Percentiles rank a stretch among this genome's conserved stretches.
These are phyloP conservation scores for Sebastes umbrosus DNA, from an alignment of 2,797 vertebrate species.

Conservation along the genomic window DNA sequence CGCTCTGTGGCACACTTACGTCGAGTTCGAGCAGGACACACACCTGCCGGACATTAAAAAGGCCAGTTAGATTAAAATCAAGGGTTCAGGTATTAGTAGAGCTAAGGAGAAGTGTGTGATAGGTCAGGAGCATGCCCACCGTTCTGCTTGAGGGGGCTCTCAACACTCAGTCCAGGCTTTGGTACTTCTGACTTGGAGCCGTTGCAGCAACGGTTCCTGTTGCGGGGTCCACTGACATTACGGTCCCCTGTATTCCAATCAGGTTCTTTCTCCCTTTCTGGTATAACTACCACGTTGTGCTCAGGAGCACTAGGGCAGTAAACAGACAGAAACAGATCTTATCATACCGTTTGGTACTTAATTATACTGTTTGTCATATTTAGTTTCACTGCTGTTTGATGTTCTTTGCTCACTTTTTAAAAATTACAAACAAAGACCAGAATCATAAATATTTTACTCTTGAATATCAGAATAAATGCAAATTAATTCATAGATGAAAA, in stretches of 20 bases:
- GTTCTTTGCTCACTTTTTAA: background rate
- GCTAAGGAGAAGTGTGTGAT: background rate
- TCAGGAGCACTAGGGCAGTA: constrained; percentile 81
- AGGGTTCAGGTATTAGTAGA: background rate
- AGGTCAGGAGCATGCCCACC: constrained; percentile 71
- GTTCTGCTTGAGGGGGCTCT: constrained; percentile 83
- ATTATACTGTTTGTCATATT: background rate
- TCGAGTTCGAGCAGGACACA: constrained; percentile 73
- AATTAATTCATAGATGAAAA: background rate
- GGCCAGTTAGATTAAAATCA: background rate
- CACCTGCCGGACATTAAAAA: constrained; percentile 55
- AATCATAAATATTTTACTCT: background rate
- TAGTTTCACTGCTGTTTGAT: background rate
- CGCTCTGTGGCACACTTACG: constrained; percentile 85
- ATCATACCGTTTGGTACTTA: background rate
- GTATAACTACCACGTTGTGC: constrained; percentile 79
- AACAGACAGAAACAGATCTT: background rate
- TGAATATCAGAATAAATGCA: background rate
- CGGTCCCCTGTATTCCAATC: constrained; percentile 83
- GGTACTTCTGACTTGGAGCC: constrained; percentile 76
- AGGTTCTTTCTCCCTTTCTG: constrained; percentile 84
- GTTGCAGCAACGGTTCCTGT: constrained; percentile 81
- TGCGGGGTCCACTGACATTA: constrained; percentile 57
- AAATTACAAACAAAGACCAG: background rate
- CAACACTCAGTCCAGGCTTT: constrained; percentile 75